Percentiles rank a stretch among this genome's conserved stretches.
Conservation (phyloP, 2,113 vertebrate genomes). For the Coryphaenoides rupestris region DNA sequence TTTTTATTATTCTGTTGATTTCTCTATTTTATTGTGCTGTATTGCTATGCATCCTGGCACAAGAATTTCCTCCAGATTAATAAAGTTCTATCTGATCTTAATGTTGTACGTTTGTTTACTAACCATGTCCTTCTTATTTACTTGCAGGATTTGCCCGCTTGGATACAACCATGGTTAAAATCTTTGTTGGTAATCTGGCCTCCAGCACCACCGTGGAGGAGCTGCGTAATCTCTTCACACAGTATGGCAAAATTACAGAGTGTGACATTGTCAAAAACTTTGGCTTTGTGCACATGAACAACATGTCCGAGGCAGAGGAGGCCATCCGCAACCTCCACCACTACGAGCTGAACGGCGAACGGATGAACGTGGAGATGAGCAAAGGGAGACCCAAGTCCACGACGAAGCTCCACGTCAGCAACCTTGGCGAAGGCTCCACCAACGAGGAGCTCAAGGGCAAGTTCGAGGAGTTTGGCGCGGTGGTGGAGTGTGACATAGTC, state of each 20-base stretch:
- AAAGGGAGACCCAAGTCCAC: conserved; percentile 86
- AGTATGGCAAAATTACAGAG: conserved; percentile 89
- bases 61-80: no score
- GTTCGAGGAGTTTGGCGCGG: conserved; percentile 87
- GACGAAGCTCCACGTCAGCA: conserved; percentile 92
- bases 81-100: no score
- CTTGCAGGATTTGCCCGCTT: conserved; percentile 27
- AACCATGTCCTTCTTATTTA: conserved; percentile 9
- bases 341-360: conserved; percentile 82
- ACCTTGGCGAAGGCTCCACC: conserved; percentile 80
- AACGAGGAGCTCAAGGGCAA: conserved; percentile 81
- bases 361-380: conserved; percentile 92
- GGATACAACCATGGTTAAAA: conserved; percentile 84
- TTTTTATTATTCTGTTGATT: no score
- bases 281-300: conserved; percentile 92
- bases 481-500: conserved; percentile 93
- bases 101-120: not conserved
- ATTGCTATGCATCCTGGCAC: no score
- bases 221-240: conserved; percentile 85
- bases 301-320: conserved; percentile 81
- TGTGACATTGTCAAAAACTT: conserved; percentile 95
- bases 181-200: conserved; percentile 92
- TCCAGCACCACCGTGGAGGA: conserved; percentile 82
- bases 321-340: conserved; percentile 90
- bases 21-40: no score